Conservation (phyloP, 53 echinoderm and acorn worm species). For the Astropecten irregularis region DNA sequence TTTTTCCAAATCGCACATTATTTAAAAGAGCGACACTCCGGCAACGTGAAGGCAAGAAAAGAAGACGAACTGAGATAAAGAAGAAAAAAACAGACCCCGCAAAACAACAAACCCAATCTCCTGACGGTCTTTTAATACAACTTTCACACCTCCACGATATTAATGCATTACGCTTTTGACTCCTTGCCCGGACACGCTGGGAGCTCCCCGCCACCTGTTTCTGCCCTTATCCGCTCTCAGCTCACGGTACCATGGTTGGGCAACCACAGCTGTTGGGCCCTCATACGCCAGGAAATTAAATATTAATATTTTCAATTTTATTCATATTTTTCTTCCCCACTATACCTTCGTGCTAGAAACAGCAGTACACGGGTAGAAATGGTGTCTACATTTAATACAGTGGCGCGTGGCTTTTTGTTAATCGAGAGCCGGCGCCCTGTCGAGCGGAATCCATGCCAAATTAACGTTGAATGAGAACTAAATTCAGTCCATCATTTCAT, state of each 20-base stretch:
- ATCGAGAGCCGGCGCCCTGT: no score
- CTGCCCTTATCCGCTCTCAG: not conserved
- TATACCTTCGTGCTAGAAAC: not conserved
- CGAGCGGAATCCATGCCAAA: no score
- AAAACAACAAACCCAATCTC: no score
- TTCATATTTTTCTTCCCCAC: not conserved
- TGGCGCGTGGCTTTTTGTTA: no score
- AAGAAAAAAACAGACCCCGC: not conserved
- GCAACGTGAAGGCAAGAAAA: not conserved
- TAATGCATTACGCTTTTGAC: slow-evolving; percentile 7
- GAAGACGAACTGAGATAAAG: not conserved
- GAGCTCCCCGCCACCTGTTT: slow-evolving; percentile 25
- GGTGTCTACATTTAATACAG: no score
- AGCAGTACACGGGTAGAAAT: not conserved
- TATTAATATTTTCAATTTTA: slow-evolving; percentile 33
- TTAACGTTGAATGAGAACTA: no score
- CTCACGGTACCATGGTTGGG: slow-evolving; percentile 22
- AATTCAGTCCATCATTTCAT: no score
- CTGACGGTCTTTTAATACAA: slow-evolving; percentile 38
- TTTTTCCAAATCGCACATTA: slow-evolving; percentile 8
- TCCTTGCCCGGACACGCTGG: no score
- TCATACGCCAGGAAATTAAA: slow-evolving; percentile 35
- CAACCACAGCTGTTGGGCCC: slow-evolving; percentile 52
- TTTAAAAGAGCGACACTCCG: no score
- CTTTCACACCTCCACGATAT: slow-evolving; percentile 34